Evolutionary conservation across 2,888 invertebrate genomes (phyloP), one percentile per base, ranked within the genome.

Genomic region (Elmis aenea): DNA sequence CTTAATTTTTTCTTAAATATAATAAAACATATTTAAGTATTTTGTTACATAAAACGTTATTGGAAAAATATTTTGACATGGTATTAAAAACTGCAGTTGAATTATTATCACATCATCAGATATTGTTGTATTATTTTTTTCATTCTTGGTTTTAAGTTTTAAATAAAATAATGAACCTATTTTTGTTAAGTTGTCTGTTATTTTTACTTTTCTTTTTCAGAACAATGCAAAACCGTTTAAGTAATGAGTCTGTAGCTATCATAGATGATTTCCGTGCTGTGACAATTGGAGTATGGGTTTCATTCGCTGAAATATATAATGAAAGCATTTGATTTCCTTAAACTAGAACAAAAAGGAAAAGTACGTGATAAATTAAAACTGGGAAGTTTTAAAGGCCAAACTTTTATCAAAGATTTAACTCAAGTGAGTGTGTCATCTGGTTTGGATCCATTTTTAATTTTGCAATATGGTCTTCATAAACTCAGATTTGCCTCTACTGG

Each of bases 221-320:
- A 18, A 18, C 18, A 18, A 18, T 18, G 18, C 8, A 8, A 18
- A 18, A 18, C 18, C 8, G 18, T 18, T 18, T 18, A 18, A 56
- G 53, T 26, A 36, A 29, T 8, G 51, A 54, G 27, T 44, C 49
- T 6, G 46, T 50, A 4, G 57, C 51, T 6, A 22, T 33, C n/a
- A 13, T 53, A 9, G 42, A 49, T 4, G 22, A 22, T 5, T 14
- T 14, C 9, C 40, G 44, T 0, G 59, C 65, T 13, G 58, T 62
- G 0, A 59, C 65, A 9, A 62, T 72, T 10, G 67, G 70, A 13
- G 70, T 85, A 0, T 88, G 92, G 91, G 76, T 94, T 10, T 89
- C 91, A 0, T 91, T 88, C 67, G 81, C 82, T 0, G 93, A 94
- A 64, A 85, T 95, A 24, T 93, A 94, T 64, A 94, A 94, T 61